These are phyloP conservation scores for Lasioglossum marginatum DNA, from an alignment of 2,888 invertebrate species.

Conservation along the genomic window DNA sequence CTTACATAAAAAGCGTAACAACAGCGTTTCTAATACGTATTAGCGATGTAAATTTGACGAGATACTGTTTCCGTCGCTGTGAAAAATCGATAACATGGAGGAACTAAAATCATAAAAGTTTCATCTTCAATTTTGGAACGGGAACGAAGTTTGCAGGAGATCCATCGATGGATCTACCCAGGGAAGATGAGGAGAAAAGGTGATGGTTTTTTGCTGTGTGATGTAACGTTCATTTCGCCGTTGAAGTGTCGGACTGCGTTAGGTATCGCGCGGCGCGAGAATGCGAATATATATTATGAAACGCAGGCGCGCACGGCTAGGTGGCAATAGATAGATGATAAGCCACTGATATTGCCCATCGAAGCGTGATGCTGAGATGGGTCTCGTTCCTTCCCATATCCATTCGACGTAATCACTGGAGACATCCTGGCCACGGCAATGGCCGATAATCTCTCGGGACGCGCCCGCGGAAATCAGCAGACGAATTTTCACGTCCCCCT, in stretches of 20 bases:
- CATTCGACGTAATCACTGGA: constrained; percentile 76
- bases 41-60: no score
- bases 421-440: constrained; percentile 55
- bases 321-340: constrained; percentile 74
- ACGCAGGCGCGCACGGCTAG: constrained; percentile 35
- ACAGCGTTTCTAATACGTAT: no score
- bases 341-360: constrained; percentile 80
- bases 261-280: constrained; percentile 25
- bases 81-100: background rate
- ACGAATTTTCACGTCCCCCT: constrained; percentile 65
- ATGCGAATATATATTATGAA: constrained; percentile 68
- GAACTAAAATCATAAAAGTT: background rate
- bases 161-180: background rate
- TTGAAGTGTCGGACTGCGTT: constrained; percentile 35
- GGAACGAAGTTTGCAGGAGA: background rate
- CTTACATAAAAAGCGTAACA: no score
- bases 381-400: constrained; percentile 77
- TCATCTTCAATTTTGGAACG: background rate
- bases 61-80: no score
- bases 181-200: background rate
- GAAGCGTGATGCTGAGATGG: constrained; percentile 79
- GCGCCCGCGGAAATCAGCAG: constrained; percentile 61
- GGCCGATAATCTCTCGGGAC: constrained; percentile 68
- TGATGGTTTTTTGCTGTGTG: background rate
- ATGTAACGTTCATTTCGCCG: background rate